phyloP scores from a whole-genome alignment of 2,888 invertebrate genomes.

The Caenorhabditis panamensis region DNA sequence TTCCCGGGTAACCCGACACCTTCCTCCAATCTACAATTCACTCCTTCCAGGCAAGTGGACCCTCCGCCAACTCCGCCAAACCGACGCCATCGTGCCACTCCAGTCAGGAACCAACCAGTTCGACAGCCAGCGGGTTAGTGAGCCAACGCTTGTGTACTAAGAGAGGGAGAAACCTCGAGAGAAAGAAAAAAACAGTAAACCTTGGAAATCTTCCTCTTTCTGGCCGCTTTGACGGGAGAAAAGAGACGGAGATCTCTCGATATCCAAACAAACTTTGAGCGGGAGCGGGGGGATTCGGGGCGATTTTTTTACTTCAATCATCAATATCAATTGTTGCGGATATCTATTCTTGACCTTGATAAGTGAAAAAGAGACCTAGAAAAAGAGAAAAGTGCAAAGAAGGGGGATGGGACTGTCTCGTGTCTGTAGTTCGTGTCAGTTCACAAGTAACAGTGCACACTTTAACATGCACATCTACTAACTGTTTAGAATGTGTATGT shows the following conservation, averaged over 20 bases:
- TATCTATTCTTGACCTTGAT: conserved; percentile 23
- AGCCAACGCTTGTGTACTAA: conserved; percentile 37
- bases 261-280: conserved; percentile 45
- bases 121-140: conserved; percentile 75
- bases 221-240: conserved; percentile 6
- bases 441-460: conserved; percentile 8
- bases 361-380: conserved; percentile 5
- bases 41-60: conserved; percentile 69
- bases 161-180: conserved; percentile 34
- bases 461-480: not conserved
- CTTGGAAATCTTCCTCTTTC: conserved; percentile 13
- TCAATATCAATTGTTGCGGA: conserved; percentile 35
- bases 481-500: not conserved
- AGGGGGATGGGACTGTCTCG: not conserved
- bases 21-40: not conserved
- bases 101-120: conserved; percentile 80
- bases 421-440: not conserved
- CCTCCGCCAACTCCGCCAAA: conserved; percentile 73
- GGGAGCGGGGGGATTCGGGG: not conserved
- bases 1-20: no score
- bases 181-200: conserved; percentile 46
- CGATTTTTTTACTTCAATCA: conserved; percentile 38
- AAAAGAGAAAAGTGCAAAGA: not conserved
- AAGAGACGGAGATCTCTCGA: conserved; percentile 20
- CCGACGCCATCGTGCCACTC: conserved; percentile 79